Conservation (phyloP, 1,140 invertebrate species). For the Drosophila novamexicana region DNA sequence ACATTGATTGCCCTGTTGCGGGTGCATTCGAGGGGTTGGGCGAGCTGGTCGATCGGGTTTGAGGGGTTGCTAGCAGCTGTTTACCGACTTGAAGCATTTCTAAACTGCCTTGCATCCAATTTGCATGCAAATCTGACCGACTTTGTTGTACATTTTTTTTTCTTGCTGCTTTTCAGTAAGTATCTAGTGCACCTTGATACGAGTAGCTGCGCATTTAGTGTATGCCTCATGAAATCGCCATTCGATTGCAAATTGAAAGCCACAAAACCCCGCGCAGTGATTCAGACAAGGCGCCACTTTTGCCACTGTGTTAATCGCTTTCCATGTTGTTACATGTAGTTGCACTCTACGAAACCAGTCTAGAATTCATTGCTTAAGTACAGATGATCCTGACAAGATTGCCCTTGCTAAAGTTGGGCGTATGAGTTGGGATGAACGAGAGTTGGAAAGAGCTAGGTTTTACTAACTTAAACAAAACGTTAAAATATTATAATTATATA, state of each 20-base stretch:
- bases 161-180: background rate
- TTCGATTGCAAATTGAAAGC: conserved; percentile 45
- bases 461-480: too few species aligned
- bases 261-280: background rate
- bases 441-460: too few species aligned
- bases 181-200: conserved; percentile 56
- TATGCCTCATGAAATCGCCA: conserved; percentile 46
- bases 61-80: conserved; percentile 14
- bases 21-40: background rate
- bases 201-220: conserved; percentile 51
- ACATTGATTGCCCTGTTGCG: conserved; percentile 8
- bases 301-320: conserved; percentile 9
- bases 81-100: conserved; percentile 42
- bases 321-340: background rate
- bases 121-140: conserved; percentile 49
- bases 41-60: background rate
- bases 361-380: background rate
- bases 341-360: background rate
- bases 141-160: background rate
- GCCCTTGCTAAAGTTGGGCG: too few species aligned
- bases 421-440: too few species aligned
- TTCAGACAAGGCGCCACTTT: conserved; percentile 5
- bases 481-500: too few species aligned
- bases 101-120: conserved; percentile 36
- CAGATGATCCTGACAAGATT: too few species aligned